phyloP scores from a whole-genome alignment of 2,797 vertebrate genomes.

The Gambusia yucatana region DNA sequence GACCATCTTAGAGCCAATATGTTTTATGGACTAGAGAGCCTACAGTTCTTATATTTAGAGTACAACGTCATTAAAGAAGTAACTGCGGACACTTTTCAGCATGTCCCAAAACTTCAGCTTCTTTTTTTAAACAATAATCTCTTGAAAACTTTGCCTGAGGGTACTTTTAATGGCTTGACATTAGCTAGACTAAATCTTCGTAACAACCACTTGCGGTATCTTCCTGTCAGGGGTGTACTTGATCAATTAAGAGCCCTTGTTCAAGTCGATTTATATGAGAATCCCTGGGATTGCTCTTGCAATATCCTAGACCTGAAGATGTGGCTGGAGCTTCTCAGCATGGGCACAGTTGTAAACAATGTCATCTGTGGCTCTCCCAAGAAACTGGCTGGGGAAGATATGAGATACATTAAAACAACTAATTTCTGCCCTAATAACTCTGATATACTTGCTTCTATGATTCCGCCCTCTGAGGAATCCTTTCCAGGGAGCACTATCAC shows the following conservation, averaged over 20 bases:
- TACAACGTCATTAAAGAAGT: conserved; percentile 95
- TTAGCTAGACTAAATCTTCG: conserved; percentile 92
- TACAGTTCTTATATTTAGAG: conserved; percentile 97
- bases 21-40: conserved; percentile 91
- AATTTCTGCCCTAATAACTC: conserved; percentile 94
- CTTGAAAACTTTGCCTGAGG: conserved; percentile 88
- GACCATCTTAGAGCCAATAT: conserved; percentile 88
- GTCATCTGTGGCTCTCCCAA: conserved; percentile 94
- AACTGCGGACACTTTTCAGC: conserved; percentile 86
- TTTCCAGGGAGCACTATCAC: conserved; percentile 87
- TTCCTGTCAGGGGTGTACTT: conserved; percentile 90
- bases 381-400: conserved; percentile 90
- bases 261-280: conserved; percentile 97
- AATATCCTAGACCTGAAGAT: conserved; percentile 90
- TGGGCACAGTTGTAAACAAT: conserved; percentile 92
- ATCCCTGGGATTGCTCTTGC: conserved; percentile 98
- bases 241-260: conserved; percentile 91
- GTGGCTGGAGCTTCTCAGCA: conserved; percentile 95
- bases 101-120: conserved; percentile 93
- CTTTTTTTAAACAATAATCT: conserved; percentile 97
- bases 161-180: conserved; percentile 88
- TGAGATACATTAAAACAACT: conserved; percentile 88
- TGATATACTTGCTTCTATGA: conserved; percentile 84
- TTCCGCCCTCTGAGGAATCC: conserved; percentile 88
- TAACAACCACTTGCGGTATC: conserved; percentile 91